Evolutionary conservation across 2,888 invertebrate species (phyloP).

Genomic region (Ypsolopha sequella): DNA sequence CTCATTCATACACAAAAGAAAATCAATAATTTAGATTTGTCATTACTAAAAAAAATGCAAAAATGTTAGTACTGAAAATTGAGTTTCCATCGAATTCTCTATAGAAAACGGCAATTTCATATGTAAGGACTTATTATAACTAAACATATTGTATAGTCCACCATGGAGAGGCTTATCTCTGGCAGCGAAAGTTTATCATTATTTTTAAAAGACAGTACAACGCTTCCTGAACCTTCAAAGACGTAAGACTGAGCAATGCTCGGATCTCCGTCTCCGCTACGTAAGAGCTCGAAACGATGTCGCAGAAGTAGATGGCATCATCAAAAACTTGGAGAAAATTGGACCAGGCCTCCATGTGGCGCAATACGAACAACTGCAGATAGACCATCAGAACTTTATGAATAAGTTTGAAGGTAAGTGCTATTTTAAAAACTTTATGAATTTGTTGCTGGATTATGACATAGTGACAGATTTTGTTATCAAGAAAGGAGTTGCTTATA

Average conservation of each 20-base stretch:
- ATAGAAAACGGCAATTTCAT: too few species aligned
- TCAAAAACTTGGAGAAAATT: constrained; percentile 45
- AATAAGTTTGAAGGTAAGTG: constrained; percentile 56
- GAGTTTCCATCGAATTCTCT: too few species aligned
- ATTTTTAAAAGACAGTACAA: constrained; percentile 36
- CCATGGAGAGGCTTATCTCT: too few species aligned
- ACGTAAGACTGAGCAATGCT: constrained; percentile 44
- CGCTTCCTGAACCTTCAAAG: constrained; percentile 46
- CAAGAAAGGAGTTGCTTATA: too few species aligned
- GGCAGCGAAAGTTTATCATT: background rate
- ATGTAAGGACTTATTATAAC: too few species aligned
- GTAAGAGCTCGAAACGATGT: constrained; percentile 55
- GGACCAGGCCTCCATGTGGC: constrained; percentile 57
- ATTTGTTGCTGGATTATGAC: too few species aligned
- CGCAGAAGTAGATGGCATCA: constrained; percentile 39
- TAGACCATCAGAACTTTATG: constrained; percentile 48
- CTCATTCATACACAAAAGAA: too few species aligned
- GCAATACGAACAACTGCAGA: constrained; percentile 50
- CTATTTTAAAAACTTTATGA: background rate
- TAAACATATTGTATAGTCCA: background rate
- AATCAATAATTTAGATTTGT: too few species aligned
- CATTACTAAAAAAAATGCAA: too few species aligned
- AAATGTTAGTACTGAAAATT: too few species aligned
- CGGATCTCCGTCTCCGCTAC: constrained; percentile 45
- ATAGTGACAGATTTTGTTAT: too few species aligned